Conservation (phyloP, 2,888 invertebrate species). For the Phalangium opilio region DNA sequence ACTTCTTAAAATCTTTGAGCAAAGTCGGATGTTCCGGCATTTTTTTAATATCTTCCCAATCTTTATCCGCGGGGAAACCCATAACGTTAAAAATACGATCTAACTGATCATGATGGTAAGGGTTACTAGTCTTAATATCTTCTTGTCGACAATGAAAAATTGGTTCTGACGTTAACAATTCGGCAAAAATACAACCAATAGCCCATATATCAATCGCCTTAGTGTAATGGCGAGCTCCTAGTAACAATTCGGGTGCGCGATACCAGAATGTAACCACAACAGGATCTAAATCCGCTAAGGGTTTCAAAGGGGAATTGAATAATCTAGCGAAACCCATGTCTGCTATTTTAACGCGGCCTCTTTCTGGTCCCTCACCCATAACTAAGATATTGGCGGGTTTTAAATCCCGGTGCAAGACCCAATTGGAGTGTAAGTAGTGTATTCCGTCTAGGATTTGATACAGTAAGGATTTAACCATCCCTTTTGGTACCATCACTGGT, state of each 20-base stretch:
- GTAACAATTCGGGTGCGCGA: slow-evolving; percentile 82
- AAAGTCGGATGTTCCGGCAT: slow-evolving; percentile 98
- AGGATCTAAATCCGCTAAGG: slow-evolving; percentile 93
- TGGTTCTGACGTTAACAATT: slow-evolving; percentile 94
- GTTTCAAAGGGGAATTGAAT: slow-evolving; percentile 94
- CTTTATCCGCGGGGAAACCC: slow-evolving; percentile 93
- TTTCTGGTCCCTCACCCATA: slow-evolving; percentile 95
- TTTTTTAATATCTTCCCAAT: slow-evolving; percentile 96
- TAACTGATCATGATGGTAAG: slow-evolving; percentile 96
- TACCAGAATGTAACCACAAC: slow-evolving; percentile 99
- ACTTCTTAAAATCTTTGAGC: slow-evolving; percentile 85
- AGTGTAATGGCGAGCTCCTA: slow-evolving; percentile 92
- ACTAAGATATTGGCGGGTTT: slow-evolving; percentile 98
- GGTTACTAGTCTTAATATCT: slow-evolving; percentile 97
- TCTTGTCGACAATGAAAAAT: slow-evolving; percentile 99
- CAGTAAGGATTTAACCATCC: slow-evolving; percentile 91
- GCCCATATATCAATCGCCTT: slow-evolving; percentile 99
- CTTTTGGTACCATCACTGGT: slow-evolving; percentile 85
- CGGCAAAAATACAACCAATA: slow-evolving; percentile 97
- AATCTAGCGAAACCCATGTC: slow-evolving; percentile 98
- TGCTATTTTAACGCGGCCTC: slow-evolving; percentile 94
- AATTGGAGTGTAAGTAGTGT: slow-evolving; percentile 95
- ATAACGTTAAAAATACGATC: slow-evolving; percentile 98
- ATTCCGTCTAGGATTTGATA: slow-evolving; percentile 98
- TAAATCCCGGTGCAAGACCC: slow-evolving; percentile 95